These are phyloP conservation scores for Icerya purchasi DNA, from an alignment of 2,888 invertebrate species.

Conservation along the genomic window DNA sequence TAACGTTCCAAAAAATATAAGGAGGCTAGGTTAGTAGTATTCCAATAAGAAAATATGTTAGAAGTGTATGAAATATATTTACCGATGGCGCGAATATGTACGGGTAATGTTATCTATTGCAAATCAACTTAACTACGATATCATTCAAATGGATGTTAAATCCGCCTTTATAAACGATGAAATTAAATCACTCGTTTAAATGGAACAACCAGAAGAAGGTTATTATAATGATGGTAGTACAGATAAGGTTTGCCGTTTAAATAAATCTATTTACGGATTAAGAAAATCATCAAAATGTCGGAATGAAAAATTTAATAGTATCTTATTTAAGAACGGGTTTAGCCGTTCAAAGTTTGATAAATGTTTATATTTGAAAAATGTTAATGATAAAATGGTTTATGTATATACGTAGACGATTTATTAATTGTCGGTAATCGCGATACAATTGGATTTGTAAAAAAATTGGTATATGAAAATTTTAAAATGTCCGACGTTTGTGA, in stretches of 20 bases:
- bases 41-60: neutral
- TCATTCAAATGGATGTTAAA: neutral
- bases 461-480: neutral
- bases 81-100: neutral
- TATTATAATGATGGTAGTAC: neutral
- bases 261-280: neutral
- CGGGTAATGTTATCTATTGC: neutral
- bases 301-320: neutral
- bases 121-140: neutral
- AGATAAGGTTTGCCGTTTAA: neutral
- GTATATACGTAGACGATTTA: neutral
- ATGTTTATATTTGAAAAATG: neutral
- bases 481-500: too few species aligned
- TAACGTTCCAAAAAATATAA: neutral
- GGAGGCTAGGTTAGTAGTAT: neutral
- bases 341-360: neutral
- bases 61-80: neutral
- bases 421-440: neutral
- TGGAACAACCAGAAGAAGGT: neutral
- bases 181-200: neutral
- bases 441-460: too few species aligned
- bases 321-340: neutral
- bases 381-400: neutral
- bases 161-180: neutral
- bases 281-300: neutral